Base-by-base conservation (phyloP, 2,797 vertebrate genomes). In the Pseudochromis fuscus region DNA sequence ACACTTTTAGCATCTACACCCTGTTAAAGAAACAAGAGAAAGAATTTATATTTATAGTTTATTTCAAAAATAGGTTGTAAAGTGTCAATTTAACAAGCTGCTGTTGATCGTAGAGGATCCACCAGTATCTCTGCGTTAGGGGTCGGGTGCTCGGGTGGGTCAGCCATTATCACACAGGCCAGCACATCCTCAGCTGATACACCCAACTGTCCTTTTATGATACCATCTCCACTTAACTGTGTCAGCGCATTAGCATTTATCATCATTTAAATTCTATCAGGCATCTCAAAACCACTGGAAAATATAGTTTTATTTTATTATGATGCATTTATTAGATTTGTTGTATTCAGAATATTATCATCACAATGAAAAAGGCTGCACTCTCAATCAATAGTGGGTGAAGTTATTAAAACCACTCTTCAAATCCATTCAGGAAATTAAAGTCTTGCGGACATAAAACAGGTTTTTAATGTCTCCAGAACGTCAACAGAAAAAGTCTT, bases 101-200 rank as follows among this genome's bases (percentile, higher is more conserved):
- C 63, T 11, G 23, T 21, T 69, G 3, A 63, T 74, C 52, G 50
- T 49, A 72, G 10, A n/a, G 30, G 16, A 33, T 59, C 31, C 24
- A 23, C 64, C 44, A 58, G 52, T 87, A 25, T 77, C 1, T 82
- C 38, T 38, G 63, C 51, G 79, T 53, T 76, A 18, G 65, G 51
- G 33, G 49, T 50, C 63, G 60, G 76, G 70, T 31, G 50, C 35
- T 37, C 0, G 82, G 90, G 88, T 18, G 86, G 87, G 85, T 84
- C 79, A 42, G 11, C 57, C 68, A 1, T 85, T 91, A 91, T 91
- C 90, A 59, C 7, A 52, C 76, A 53, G 62, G 49, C 56, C 81
- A 79, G 77, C 72, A n/a, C 58, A 45, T 69, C 85, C 73, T 67
- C 65, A 79, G 72, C 79, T 85, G 89, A 92, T 91, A 89, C 88